A percentile compares a stretch with the other conserved stretches of the same genome.
Evolutionary conservation across 2,113 vertebrate genomes (phyloP).

Genomic region (Phalacrocorax aristotelis): DNA sequence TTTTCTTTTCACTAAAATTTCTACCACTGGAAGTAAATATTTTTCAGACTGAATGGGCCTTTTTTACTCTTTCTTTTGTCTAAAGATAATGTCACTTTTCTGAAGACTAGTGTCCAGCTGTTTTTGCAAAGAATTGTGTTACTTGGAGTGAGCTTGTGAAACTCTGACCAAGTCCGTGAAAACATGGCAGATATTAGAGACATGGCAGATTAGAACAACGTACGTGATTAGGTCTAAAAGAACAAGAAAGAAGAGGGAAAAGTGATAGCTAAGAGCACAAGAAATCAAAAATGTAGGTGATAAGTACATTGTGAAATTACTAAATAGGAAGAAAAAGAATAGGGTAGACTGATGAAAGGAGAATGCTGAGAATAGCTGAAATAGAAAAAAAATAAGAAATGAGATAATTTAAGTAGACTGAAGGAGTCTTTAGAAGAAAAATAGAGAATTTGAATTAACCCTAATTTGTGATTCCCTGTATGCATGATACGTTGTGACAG

Average conservation of each 20-base stretch:
- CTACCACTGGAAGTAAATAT: neutral
- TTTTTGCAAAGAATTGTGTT: neutral
- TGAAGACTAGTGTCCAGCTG: neutral
- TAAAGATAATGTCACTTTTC: neutral
- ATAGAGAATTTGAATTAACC: neutral
- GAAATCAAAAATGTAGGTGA: neutral
- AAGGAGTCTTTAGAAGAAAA: neutral
- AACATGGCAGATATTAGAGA: neutral
- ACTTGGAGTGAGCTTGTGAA: neutral
- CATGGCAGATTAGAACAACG: neutral
- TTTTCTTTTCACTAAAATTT: neutral
- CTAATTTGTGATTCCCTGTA: neutral
- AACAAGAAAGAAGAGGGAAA: neutral
- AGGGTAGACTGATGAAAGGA: neutral
- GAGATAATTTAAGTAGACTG: neutral
- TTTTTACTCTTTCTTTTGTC: neutral
- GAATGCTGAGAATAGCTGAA: neutral
- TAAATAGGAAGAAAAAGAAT: neutral
- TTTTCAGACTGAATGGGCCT: neutral
- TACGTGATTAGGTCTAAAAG: neutral
- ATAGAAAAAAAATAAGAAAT: neutral
- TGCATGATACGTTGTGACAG: neutral
- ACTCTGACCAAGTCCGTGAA: neutral
- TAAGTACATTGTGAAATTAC: neutral
- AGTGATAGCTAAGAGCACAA: neutral